Evolutionary conservation across 2,797 vertebrate genomes (phyloP).

Genomic region (Amblyopsis hoosieri): DNA sequence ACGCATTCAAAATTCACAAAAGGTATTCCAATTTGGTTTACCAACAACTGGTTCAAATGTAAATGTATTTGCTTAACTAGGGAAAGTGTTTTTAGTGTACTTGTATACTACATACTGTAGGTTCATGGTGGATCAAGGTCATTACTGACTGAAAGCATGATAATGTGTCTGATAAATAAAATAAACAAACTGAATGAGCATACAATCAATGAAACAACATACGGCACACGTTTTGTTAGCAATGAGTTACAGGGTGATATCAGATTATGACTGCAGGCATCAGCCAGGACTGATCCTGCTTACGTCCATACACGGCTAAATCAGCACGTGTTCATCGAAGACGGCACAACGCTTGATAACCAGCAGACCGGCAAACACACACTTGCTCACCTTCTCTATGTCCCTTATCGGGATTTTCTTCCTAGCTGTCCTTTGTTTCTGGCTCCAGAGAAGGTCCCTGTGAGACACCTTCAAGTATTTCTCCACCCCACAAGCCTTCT

Average conservation of each 20-base stretch:
- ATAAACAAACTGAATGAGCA: constrained; percentile 11
- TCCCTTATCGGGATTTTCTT: constrained; percentile 60
- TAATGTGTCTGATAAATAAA: background rate
- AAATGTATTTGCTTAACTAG: too few relatives aligned
- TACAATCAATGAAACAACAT: constrained; percentile 8
- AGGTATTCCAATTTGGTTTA: too few relatives aligned
- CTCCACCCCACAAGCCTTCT: constrained; percentile 70
- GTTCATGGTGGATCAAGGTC: constrained; percentile 17
- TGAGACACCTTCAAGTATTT: constrained; percentile 75
- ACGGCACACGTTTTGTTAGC: constrained; percentile 32
- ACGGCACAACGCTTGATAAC: constrained; percentile 22
- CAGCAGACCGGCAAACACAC: constrained; percentile 16
- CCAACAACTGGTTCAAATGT: too few relatives aligned
- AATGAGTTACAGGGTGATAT: constrained; percentile 39
- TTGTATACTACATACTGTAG: constrained; percentile 27
- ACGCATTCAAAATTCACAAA: too few relatives aligned
- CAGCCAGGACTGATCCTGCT: constrained; percentile 50
- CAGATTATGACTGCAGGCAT: constrained; percentile 53
- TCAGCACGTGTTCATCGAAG: constrained; percentile 41
- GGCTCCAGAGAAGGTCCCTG: constrained; percentile 74
- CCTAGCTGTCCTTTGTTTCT: constrained; percentile 72
- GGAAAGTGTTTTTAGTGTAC: background rate
- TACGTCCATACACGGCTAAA: constrained; percentile 30
- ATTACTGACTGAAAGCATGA: constrained; percentile 8
- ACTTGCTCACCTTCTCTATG: constrained; percentile 70